phyloP scores from a whole-genome alignment of 2,113 vertebrate species.

The Epinephelus cyanopodus region DNA sequence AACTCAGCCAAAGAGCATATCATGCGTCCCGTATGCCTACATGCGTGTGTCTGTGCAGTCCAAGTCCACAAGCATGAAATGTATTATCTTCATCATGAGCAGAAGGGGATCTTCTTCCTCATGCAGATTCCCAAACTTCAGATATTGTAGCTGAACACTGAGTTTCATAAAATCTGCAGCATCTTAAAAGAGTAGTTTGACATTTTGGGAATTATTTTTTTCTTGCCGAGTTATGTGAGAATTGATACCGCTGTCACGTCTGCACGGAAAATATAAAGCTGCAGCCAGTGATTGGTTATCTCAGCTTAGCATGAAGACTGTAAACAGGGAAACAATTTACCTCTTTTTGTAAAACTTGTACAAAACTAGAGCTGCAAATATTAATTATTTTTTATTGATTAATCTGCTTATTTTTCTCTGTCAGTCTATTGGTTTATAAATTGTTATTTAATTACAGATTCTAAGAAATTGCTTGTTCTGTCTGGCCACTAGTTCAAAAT shows the following conservation, averaged over 20 bases:
- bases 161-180: constrained; percentile 22
- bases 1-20: constrained; percentile 78
- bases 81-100: constrained; percentile 4
- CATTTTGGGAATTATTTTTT: background rate
- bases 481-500: background rate
- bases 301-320: background rate
- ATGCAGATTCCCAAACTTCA: constrained; percentile 17
- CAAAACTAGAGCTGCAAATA: background rate
- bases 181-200: constrained; percentile 7
- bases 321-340: background rate
- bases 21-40: constrained; percentile 35
- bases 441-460: background rate
- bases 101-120: constrained; percentile 44
- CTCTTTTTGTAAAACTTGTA: background rate
- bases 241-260: background rate
- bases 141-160: background rate
- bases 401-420: background rate
- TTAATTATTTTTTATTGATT: background rate
- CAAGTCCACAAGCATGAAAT: constrained; percentile 36
- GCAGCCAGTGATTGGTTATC: background rate
- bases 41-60: constrained; percentile 42
- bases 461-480: background rate
- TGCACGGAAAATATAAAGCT: background rate
- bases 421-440: background rate
- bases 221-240: background rate